Percentiles rank a stretch among this genome's conserved stretches.
Conservation (phyloP, 2,113 vertebrate species). For the Nerophis ophidion region DNA sequence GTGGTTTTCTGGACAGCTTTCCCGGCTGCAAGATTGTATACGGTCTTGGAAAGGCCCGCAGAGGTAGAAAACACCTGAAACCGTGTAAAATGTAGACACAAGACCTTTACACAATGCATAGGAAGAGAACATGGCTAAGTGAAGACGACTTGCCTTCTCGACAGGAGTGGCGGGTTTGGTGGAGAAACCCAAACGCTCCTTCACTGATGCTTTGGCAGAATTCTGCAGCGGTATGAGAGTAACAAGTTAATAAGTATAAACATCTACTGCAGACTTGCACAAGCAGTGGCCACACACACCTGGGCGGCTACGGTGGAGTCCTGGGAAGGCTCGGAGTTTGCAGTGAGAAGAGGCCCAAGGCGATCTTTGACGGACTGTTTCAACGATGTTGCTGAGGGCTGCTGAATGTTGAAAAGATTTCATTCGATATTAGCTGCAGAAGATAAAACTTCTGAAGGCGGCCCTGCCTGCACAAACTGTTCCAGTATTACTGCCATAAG, state of each 20-base stretch:
- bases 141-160: slow-evolving; percentile 78
- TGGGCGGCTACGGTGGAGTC: slow-evolving; percentile 74
- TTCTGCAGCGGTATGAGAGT: slow-evolving; percentile 69
- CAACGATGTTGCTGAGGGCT: slow-evolving; percentile 70
- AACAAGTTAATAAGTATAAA: not conserved
- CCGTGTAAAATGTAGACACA: not conserved
- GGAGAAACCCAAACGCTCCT: slow-evolving; percentile 87
- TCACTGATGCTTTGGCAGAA: slow-evolving; percentile 83
- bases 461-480: not conserved
- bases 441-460: not conserved
- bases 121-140: not conserved
- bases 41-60: slow-evolving; percentile 93
- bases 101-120: not conserved
- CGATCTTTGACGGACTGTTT: slow-evolving; percentile 96
- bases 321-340: slow-evolving; percentile 78
- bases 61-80: slow-evolving; percentile 89
- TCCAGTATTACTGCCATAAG: not conserved
- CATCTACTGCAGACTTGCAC: slow-evolving; percentile 18
- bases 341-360: slow-evolving; percentile 82
- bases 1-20: slow-evolving; percentile 85
- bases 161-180: slow-evolving; percentile 78
- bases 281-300: slow-evolving; percentile 63
- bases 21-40: slow-evolving; percentile 93
- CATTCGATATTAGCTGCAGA: not conserved
- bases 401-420: slow-evolving; percentile 61